Evolutionary conservation across 2,113 vertebrate genomes (phyloP), one percentile per base, ranked within the genome.

Genomic region (Carassius auratus): DNA sequence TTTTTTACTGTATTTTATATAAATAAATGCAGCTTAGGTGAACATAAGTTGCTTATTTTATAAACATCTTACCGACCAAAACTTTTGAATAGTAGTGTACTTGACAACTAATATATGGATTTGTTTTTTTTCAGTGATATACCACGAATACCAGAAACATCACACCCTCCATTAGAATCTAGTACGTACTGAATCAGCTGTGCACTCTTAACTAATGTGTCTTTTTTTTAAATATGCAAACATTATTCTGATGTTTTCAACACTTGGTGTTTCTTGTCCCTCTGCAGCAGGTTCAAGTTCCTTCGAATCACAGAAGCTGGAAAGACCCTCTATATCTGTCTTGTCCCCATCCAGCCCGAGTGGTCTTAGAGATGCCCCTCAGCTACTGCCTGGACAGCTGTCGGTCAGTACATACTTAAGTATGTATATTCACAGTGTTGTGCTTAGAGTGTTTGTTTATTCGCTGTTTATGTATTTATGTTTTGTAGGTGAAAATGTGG

Each of bases 221-320:
- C 14, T 79, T 52, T 42, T 21, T 55, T 14, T 23, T 42, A 6
- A 38, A 38, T 36, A 23, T 23, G 12, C 21, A 38, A 52, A 55
- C 19, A 30, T 21, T 33, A 36, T 38, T 33, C 3, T 33, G 1
- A 52, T 71, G 15, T 36, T 78, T 38, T 61, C 10, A 52, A 12
- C 23, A 30, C 0, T 15, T 42, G 2, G 50, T 69, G 12, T 50
- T 74, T 50, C 83, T 61, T 75, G 78, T 73, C 78, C 83, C 86
- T 89, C 74, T 89, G 64, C 85, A 95, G 92, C 94, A 98, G 98
- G 98, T 96, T 99, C 97, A 88, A 99, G 97, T 95, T 98, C 98
- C 90, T 99, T 99, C 94, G 98, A 99, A 94, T 99, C 97, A 92
- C 98, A 98, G 95, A 99, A 99, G 95, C 97, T 99, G 97, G 98